These are phyloP conservation scores for Diachasmimorpha longicaudata DNA, from an alignment of 1,140 invertebrate species.

Conservation along the genomic window DNA sequence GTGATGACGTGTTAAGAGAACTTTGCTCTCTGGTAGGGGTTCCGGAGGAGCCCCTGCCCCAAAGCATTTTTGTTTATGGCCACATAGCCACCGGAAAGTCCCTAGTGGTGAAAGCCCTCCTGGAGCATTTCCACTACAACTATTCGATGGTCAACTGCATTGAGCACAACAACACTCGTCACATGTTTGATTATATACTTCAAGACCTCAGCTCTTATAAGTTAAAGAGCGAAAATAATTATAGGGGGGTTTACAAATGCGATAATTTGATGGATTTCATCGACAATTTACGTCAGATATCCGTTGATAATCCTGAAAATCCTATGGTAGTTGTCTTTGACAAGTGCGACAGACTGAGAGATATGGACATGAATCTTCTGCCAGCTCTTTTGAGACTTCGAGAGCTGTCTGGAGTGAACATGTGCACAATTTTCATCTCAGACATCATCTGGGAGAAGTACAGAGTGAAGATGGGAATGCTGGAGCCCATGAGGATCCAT, in stretches of 20 bases:
- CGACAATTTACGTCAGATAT: conserved; percentile 61
- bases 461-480: conserved; percentile 70
- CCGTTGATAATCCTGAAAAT: conserved; percentile 40
- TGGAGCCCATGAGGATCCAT: conserved; percentile 77
- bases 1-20: conserved; percentile 66
- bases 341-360: conserved; percentile 77
- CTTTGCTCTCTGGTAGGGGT: conserved; percentile 68
- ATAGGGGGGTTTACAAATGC: conserved; percentile 62
- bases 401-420: conserved; percentile 74
- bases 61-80: conserved; percentile 77
- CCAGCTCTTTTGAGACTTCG: conserved; percentile 73
- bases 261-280: conserved; percentile 80
- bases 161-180: conserved; percentile 78
- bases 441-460: conserved; percentile 84
- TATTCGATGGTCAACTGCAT: conserved; percentile 79
- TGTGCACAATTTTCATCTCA: conserved; percentile 79
- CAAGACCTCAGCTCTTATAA: conserved; percentile 63
- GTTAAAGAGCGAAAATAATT: conserved; percentile 47
- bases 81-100: conserved; percentile 83
- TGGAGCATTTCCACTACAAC: conserved; percentile 68
- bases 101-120: conserved; percentile 67
- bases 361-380: conserved; percentile 75
- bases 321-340: conserved; percentile 75
- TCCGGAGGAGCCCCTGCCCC: conserved; percentile 66
- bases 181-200: conserved; percentile 80